Conservation (phyloP, 2,113 vertebrate species). For the Phyllostomus hastatus region DNA sequence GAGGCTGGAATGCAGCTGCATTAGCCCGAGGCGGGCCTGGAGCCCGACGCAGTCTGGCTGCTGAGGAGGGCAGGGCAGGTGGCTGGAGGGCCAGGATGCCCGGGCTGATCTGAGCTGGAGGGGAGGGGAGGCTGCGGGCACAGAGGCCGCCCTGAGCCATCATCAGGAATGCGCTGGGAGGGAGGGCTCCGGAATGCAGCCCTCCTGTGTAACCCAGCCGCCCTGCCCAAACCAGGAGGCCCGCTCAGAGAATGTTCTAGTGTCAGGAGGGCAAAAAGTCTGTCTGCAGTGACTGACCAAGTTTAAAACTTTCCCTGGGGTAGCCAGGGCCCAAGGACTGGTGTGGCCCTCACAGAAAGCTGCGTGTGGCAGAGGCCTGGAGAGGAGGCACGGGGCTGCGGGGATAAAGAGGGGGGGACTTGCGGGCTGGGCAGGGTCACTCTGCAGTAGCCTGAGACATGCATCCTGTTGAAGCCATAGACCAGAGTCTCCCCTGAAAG, state of each 20-base stretch:
- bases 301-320: neutral
- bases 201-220: neutral
- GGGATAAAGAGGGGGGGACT: neutral
- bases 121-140: neutral
- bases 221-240: neutral
- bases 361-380: neutral
- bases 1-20: neutral
- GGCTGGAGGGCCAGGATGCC: neutral
- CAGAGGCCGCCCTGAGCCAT: neutral
- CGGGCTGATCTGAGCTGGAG: neutral
- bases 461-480: neutral
- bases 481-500: neutral
- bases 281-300: neutral
- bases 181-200: neutral
- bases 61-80: neutral
- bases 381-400: neutral
- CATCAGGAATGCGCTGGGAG: conserved; percentile 45
- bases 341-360: neutral
- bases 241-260: neutral
- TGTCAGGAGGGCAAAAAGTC: neutral
- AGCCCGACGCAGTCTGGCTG: neutral
- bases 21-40: neutral
- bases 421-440: neutral
- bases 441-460: neutral
- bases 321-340: neutral